A percentile compares a stretch with the other conserved stretches of the same genome.
Evolutionary conservation across 2,113 vertebrate species (phyloP).

Genomic region (Python bivittatus): DNA sequence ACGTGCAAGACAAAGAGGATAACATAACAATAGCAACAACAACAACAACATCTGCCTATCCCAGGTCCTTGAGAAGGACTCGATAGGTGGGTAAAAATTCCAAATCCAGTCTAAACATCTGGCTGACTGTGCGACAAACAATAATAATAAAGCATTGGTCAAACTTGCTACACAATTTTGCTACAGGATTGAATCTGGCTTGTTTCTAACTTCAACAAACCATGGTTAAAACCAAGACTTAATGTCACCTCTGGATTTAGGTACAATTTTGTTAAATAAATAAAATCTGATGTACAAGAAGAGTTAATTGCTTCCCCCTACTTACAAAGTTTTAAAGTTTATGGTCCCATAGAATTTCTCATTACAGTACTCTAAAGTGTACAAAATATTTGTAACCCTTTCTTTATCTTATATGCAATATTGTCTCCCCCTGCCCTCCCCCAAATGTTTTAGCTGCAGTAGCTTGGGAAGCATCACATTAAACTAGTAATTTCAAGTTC

Average conservation of each 20-base stretch:
- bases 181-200: neutral
- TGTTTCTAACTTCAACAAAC: neutral
- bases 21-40: too few relatives aligned
- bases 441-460: neutral
- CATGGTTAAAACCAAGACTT: neutral
- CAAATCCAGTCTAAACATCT: too few relatives aligned
- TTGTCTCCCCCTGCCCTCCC: conserved; percentile 2
- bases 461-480: accelerated
- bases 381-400: neutral
- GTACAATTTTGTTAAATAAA: neutral
- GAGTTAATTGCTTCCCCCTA: neutral
- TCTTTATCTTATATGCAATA: neutral
- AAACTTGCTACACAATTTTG: neutral
- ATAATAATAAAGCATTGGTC: neutral
- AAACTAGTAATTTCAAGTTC: neutral
- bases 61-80: too few relatives aligned
- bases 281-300: neutral
- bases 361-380: too few relatives aligned
- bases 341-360: neutral
- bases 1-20: neutral
- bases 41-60: too few relatives aligned
- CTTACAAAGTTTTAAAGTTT: neutral
- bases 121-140: too few relatives aligned
- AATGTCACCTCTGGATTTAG: neutral
- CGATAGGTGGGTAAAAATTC: too few relatives aligned